Conservation (phyloP, 53 echinoderm and acorn worm species). For the Apostichopus leukothele region DNA sequence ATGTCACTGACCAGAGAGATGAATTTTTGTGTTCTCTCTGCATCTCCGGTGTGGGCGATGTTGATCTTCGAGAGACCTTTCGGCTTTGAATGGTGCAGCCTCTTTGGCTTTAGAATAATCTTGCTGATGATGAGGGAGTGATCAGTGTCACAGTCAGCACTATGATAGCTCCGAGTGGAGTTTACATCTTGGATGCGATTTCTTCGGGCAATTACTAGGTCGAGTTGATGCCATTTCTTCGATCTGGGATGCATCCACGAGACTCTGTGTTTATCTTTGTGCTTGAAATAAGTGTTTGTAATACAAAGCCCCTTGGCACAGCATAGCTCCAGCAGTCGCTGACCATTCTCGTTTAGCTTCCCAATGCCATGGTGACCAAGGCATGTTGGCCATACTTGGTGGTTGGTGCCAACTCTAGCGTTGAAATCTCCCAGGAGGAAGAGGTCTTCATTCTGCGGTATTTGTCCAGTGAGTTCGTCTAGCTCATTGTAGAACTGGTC, state of each 20-base stretch:
- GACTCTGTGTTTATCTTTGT: conserved; percentile 25
- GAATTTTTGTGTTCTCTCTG: background rate
- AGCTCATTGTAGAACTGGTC: conserved; percentile 44
- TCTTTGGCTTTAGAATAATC: conserved; percentile 37
- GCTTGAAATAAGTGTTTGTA: conserved; percentile 47
- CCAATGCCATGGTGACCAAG: conserved; percentile 50
- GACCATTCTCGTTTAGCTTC: conserved; percentile 53
- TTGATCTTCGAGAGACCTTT: conserved; percentile 24
- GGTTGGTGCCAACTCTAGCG: conserved; percentile 31
- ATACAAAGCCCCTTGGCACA: conserved; percentile 47
- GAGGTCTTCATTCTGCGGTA: background rate
- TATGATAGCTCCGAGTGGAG: conserved; percentile 23
- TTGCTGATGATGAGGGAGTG: conserved; percentile 58
- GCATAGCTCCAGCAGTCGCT: conserved; percentile 51
- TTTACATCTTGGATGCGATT: background rate
- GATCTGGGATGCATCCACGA: conserved; percentile 47
- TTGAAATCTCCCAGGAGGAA: background rate
- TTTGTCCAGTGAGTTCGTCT: background rate
- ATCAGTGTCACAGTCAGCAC: conserved; percentile 62
- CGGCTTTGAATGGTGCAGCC: conserved; percentile 46
- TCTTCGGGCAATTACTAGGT: conserved; percentile 20
- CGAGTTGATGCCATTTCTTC: conserved; percentile 55
- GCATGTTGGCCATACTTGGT: conserved; percentile 35
- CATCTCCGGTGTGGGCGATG: background rate
- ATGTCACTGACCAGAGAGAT: conserved; percentile 2